Evolutionary conservation across 2,113 vertebrate species (phyloP).

Genomic region (Hippopotamus amphibius): DNA sequence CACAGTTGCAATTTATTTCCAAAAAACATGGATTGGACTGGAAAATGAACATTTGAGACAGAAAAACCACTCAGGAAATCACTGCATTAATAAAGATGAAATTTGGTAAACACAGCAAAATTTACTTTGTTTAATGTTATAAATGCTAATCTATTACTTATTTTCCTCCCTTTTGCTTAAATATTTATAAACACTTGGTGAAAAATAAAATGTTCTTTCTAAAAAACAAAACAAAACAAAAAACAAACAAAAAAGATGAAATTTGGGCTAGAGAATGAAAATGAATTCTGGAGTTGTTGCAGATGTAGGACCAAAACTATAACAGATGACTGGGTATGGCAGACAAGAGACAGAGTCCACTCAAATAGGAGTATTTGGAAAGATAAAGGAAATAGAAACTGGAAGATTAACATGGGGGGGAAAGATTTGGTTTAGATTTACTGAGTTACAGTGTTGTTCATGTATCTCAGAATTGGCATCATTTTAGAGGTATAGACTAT

Average conservation of each 20-base stretch:
- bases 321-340: not conserved
- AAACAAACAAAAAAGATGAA: not conserved
- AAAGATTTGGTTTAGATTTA: not conserved
- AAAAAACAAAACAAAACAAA: too few relatives aligned
- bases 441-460: not conserved
- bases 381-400: not conserved
- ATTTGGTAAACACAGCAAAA: not conserved
- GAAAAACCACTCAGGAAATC: not conserved
- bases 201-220: too few relatives aligned
- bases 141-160: too few relatives aligned
- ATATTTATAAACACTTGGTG: too few relatives aligned
- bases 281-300: not conserved
- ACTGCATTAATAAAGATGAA: not conserved
- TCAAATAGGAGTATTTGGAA: not conserved
- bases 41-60: not conserved
- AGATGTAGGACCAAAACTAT: not conserved
- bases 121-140: too few relatives aligned
- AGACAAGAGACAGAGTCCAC: not conserved
- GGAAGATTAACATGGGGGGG: not conserved
- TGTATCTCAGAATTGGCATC: not conserved
- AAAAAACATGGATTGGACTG: not conserved
- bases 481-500: not conserved
- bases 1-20: not conserved
- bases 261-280: not conserved
- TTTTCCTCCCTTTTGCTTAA: too few relatives aligned